Conservation (phyloP, 2,797 vertebrate genomes). For the Mionectes olivaceus region DNA sequence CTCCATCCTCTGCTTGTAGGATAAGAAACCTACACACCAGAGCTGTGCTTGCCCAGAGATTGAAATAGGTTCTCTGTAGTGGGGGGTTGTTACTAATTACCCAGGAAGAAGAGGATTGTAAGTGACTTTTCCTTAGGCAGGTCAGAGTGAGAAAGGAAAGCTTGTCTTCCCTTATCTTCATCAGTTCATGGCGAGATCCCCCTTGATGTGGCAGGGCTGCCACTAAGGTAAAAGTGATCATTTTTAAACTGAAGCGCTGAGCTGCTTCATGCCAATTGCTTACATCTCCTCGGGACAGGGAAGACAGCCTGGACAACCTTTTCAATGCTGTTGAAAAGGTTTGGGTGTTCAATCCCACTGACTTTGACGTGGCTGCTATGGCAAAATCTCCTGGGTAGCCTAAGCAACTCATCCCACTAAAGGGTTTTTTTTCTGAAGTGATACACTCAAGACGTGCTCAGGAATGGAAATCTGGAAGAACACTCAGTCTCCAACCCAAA, state of each 20-base stretch:
- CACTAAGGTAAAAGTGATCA: conserved; percentile 10
- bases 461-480: background rate
- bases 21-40: conserved; percentile 5
- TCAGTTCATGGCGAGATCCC: background rate
- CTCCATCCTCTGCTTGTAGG: background rate
- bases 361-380: background rate
- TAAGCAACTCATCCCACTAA: background rate
- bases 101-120: conserved; percentile 15
- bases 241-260: background rate
- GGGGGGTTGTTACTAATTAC: background rate
- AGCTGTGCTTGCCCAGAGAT: background rate
- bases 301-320: background rate
- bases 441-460: background rate
- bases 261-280: background rate
- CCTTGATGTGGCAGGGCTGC: conserved; percentile 34
- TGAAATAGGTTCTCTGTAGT: background rate
- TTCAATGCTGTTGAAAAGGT: background rate
- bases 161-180: conserved; percentile 25
- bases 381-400: background rate
- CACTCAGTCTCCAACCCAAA: background rate
- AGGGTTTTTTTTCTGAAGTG: background rate
- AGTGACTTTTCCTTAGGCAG: conserved; percentile 57
- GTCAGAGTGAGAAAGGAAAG: conserved; percentile 6
- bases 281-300: background rate
- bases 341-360: background rate